phyloP scores from a whole-genome alignment of 2,113 vertebrate species.

The Semnornis frantzii region DNA sequence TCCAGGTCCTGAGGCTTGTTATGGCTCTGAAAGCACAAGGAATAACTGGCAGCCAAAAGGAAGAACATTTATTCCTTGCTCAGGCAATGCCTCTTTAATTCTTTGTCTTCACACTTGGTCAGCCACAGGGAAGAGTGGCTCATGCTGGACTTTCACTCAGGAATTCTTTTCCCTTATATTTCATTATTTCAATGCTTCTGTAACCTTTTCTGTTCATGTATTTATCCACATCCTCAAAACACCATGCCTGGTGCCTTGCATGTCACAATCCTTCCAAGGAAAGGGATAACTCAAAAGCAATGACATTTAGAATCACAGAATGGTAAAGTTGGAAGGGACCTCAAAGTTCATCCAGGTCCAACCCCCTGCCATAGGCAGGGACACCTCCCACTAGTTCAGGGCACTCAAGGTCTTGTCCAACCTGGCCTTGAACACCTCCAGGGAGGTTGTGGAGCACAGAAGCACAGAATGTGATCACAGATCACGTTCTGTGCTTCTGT shows the following conservation, averaged over 20 bases:
- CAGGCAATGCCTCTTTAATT: not conserved
- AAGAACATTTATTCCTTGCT: not conserved
- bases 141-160: not conserved
- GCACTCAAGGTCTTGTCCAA: too few relatives aligned
- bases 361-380: too few relatives aligned
- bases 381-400: too few relatives aligned
- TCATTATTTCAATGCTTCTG: not conserved
- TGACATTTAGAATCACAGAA: not conserved
- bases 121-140: not conserved
- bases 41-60: not conserved
- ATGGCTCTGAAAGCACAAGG: not conserved
- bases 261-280: not conserved
- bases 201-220: not conserved
- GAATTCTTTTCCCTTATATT: not conserved
- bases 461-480: too few relatives aligned
- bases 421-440: too few relatives aligned
- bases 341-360: too few relatives aligned
- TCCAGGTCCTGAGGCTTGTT: not conserved
- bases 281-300: not conserved
- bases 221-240: not conserved
- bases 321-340: too few relatives aligned
- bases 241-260: not conserved
- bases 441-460: too few relatives aligned
- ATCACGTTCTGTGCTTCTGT: too few relatives aligned
- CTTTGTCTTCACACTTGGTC: not conserved